A percentile compares a stretch with the other conserved stretches of the same genome.
phyloP scores from a whole-genome alignment of 1,140 invertebrate species.

The Agraylea sexmaculata region DNA sequence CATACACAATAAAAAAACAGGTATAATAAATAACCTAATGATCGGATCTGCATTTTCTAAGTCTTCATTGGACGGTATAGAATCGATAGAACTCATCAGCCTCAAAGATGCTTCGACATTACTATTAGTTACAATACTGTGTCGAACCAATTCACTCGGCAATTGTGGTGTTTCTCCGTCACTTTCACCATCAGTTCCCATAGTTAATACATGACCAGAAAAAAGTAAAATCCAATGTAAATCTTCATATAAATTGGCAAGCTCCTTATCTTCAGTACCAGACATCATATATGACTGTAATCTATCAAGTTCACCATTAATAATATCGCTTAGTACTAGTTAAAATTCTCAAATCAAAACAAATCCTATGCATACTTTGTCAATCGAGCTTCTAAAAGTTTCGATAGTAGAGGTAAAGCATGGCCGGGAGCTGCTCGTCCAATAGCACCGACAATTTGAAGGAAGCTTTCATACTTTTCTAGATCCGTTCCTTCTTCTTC shows the following conservation, averaged over 20 bases:
- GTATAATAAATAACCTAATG: slow-evolving; percentile 26
- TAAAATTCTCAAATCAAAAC: not conserved
- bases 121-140: slow-evolving; percentile 44
- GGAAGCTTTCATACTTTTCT: slow-evolving; percentile 54
- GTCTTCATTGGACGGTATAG: slow-evolving; percentile 23
- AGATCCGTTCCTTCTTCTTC: slow-evolving; percentile 63
- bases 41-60: slow-evolving; percentile 31
- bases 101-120: slow-evolving; percentile 47
- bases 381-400: slow-evolving; percentile 19
- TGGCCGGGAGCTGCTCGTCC: slow-evolving; percentile 41
- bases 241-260: slow-evolving; percentile 68
- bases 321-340: not conserved
- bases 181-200: slow-evolving; percentile 42
- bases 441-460: slow-evolving; percentile 50
- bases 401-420: slow-evolving; percentile 42
- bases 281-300: slow-evolving; percentile 29
- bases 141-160: slow-evolving; percentile 61
- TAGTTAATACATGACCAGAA: slow-evolving; percentile 44
- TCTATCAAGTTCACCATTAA: not conserved
- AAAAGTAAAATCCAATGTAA: slow-evolving; percentile 81
- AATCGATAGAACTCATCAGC: slow-evolving; percentile 40
- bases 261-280: slow-evolving; percentile 38
- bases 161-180: slow-evolving; percentile 68
- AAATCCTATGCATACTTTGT: slow-evolving; percentile 13
- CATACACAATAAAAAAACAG: not conserved